Evolutionary conservation across 2,113 vertebrate species (phyloP), one percentile per base, ranked within the genome.

Genomic region (Atractosteus spatula): DNA sequence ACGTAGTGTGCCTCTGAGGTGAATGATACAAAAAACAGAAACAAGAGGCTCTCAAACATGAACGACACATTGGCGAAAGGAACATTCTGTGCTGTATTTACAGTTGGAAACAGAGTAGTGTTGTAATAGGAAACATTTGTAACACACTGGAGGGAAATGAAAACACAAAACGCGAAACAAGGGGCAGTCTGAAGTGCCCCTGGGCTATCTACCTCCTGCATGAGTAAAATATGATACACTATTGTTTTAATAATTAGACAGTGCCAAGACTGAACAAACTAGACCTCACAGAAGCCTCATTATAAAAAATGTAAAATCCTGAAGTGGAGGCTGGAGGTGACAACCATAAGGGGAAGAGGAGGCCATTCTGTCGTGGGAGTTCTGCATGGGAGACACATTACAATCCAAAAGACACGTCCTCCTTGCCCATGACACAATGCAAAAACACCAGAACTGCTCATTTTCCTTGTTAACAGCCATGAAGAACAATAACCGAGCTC

Each of bases 91-190:
- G 59, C 70, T 72, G 74, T 78, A 82, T 79, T 83, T 83, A 83
- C 77, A 80, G 79, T 75, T 70, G 79, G 77, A 77, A 83, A 80
- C 75, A 69, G 62, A 70, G 79, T 73, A 75, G 64, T 70, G 29
- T 61, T 17, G 41, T 80, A 82, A 83, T 80, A 70, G 76, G 70
- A 83, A 83, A 78, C 79, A 83, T 80, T 76, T 79, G 81, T 68
- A 74, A 68, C 64, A 64, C 67, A 55, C 56, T 64, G 71, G 67
- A 74, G 69, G 65, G 68, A 61, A 61, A 77, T 65, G 72, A 76
- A 80, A 76, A 73, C 70, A 75, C 66, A 68, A 62, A 63, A 73
- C 70, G 72, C 59, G 63, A 62, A 63, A 69, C 59, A 68, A 69
- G 51, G 45, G 72, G 47, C 67, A 54, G 47, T 64, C 73, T 69